A percentile compares a stretch with the other conserved stretches of the same genome.
These are phyloP conservation scores for Rhinogobius similis DNA, from an alignment of 2,113 vertebrate genomes.

Conservation along the genomic window DNA sequence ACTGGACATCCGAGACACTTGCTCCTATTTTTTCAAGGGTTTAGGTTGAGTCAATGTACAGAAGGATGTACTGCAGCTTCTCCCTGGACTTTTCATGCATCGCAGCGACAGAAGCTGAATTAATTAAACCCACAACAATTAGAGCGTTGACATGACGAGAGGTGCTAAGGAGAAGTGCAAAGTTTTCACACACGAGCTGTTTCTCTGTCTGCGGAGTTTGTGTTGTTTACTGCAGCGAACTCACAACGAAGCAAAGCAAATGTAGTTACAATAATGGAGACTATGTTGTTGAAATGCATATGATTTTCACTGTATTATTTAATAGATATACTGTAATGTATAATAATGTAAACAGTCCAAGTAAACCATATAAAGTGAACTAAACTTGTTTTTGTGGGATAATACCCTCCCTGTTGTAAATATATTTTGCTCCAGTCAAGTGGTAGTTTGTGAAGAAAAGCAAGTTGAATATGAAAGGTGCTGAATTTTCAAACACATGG, in stretches of 20 bases:
- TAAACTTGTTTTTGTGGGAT: too few relatives aligned
- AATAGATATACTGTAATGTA: too few relatives aligned
- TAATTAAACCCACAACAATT: constrained; percentile 16
- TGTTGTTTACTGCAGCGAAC: constrained; percentile 32
- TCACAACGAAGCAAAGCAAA: not conserved
- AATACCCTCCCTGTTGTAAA: too few relatives aligned
- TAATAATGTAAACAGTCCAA: too few relatives aligned
- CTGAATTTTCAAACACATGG: not conserved
- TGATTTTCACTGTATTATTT: too few relatives aligned
- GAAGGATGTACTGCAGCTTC: not conserved
- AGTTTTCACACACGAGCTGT: constrained; percentile 26
- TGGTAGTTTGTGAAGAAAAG: not conserved
- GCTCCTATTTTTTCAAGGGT: constrained; percentile 12
- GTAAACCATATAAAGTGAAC: too few relatives aligned
- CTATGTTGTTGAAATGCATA: not conserved
- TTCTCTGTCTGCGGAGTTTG: constrained; percentile 21
- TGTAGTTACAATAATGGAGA: not conserved
- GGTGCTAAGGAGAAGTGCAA: not conserved
- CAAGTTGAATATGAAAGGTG: not conserved
- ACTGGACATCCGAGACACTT: constrained; percentile 23
- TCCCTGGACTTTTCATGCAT: not conserved
- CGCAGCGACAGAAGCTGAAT: not conserved
- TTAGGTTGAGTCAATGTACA: constrained; percentile 5
- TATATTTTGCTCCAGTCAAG: not conserved
- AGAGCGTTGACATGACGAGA: not conserved